These are phyloP conservation scores for Oncorhynchus gorbuscha DNA, from an alignment of 2,113 vertebrate genomes.

Conservation along the genomic window DNA sequence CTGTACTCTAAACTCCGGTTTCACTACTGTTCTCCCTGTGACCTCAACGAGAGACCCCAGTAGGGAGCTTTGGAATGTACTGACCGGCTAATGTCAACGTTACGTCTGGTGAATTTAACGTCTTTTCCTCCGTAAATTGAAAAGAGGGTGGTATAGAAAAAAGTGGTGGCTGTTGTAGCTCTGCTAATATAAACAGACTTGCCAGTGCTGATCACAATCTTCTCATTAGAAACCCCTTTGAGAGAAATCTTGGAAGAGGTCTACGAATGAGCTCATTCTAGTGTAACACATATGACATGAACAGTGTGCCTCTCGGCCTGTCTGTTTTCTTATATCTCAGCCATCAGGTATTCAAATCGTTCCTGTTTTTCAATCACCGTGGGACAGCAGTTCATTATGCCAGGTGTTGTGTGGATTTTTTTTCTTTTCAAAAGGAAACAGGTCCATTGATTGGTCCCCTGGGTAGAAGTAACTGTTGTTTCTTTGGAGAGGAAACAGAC, in stretches of 20 bases:
- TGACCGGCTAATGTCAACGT: neutral
- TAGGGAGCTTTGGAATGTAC: neutral
- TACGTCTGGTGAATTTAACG: neutral
- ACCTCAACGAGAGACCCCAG: neutral
- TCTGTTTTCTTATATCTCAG: neutral
- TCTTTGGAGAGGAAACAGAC: conserved; percentile 14
- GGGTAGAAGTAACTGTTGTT: conserved; percentile 1
- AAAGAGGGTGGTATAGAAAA: neutral
- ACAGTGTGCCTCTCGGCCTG: neutral
- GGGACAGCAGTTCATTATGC: neutral
- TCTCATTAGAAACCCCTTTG: neutral
- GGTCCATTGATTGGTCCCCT: neutral
- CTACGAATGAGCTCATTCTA: neutral
- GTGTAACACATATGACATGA: neutral
- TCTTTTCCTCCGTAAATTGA: neutral
- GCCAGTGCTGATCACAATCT: too few species aligned
- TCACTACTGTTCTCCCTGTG: too few species aligned
- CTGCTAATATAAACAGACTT: neutral
- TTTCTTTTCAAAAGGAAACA: neutral
- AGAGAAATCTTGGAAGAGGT: neutral
- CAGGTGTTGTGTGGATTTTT: neutral
- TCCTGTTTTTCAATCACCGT: neutral
- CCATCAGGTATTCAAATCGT: neutral
- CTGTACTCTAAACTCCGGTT: neutral
- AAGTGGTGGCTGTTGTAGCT: neutral